Percentiles rank a stretch among this genome's conserved stretches.
phyloP scores from a whole-genome alignment of 2,888 invertebrate genomes.

The Bimastos eiseni region DNA sequence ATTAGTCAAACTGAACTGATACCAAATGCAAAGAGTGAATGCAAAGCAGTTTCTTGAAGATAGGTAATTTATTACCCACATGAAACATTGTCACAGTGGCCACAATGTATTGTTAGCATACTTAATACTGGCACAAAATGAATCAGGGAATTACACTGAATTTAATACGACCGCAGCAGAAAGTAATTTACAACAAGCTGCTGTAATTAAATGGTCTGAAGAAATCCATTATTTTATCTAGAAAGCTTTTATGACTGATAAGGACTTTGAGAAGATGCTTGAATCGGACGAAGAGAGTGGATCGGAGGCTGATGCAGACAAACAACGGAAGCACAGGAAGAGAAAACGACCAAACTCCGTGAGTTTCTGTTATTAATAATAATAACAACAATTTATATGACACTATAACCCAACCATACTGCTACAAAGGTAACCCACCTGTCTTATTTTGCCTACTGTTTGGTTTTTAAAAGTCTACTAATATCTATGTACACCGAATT shows the following conservation, averaged over 20 bases:
- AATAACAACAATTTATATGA: too few relatives aligned
- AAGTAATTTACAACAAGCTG: neutral
- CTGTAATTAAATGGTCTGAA: neutral
- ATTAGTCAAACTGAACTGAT: neutral
- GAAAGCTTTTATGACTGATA: conserved; percentile 37
- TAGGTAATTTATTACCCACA: neutral
- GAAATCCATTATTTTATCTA: neutral
- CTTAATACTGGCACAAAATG: neutral
- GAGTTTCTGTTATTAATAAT: neutral
- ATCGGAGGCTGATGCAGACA: neutral
- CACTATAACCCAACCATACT: too few relatives aligned
- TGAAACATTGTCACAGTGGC: neutral
- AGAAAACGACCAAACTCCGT: conserved; percentile 8
- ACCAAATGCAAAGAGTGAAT: too few relatives aligned
- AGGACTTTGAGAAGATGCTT: conserved; percentile 45
- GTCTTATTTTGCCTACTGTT: neutral
- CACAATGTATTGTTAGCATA: neutral
- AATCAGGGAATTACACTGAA: neutral
- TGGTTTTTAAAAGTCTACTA: neutral
- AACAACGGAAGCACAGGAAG: conserved; percentile 19
- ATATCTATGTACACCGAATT: neutral
- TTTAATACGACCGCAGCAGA: neutral
- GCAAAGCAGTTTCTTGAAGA: neutral
- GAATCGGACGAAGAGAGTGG: conserved; percentile 34
- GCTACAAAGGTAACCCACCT: too few relatives aligned